phyloP scores from a whole-genome alignment of 2,888 invertebrate species.

The Archips crataeganus region DNA sequence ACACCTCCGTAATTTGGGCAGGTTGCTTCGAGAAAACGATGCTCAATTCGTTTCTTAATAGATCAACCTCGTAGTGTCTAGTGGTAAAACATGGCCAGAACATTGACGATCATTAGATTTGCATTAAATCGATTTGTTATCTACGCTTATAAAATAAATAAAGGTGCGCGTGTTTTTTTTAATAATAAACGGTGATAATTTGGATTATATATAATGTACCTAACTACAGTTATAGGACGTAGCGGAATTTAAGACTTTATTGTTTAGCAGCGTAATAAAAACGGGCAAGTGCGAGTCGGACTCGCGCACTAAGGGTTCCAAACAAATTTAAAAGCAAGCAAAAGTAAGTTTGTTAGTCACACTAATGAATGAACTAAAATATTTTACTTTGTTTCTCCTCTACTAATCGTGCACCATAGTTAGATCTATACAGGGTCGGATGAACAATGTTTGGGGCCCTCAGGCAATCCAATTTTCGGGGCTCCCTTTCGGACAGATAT shows the following conservation, averaged over 20 bases:
- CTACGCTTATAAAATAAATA: constrained; percentile 37
- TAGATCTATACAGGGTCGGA: no score
- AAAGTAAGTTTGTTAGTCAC: no score
- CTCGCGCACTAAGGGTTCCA: no score
- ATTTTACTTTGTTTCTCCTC: no score
- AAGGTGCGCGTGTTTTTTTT: constrained; percentile 27
- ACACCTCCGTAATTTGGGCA: constrained; percentile 54
- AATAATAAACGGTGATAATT: constrained; percentile 27
- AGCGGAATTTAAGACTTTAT: constrained; percentile 10
- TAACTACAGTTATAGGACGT: constrained; percentile 12
- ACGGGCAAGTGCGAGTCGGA: no score
- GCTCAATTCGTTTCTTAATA: constrained; percentile 68
- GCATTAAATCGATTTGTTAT: constrained; percentile 43
- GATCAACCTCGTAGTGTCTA: constrained; percentile 46
- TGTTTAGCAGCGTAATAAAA: background rate
- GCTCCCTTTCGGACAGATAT: no score
- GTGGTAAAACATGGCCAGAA: constrained; percentile 40
- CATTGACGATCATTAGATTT: constrained; percentile 42
- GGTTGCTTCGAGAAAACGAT: constrained; percentile 56
- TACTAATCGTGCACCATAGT: no score
- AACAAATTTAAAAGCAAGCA: no score
- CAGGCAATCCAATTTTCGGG: no score
- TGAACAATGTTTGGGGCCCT: no score
- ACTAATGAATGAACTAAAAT: no score
- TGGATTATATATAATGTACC: constrained; percentile 3